Percentiles rank a stretch among this genome's conserved stretches.
Conservation (phyloP, 2,113 vertebrate species). For the Arizona elegans region DNA sequence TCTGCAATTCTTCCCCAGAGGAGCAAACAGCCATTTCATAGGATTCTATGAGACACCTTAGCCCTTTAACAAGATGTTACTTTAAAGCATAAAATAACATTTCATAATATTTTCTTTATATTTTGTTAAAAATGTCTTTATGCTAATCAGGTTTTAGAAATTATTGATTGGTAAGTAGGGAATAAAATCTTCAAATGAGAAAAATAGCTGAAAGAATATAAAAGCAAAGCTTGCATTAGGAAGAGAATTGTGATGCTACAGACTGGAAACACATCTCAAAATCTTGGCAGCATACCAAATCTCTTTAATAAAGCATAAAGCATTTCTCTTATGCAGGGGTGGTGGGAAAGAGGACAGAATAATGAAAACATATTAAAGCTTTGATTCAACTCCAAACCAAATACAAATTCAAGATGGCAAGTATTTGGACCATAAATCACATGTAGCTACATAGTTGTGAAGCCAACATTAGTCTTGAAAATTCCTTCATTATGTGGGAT, state of each 20-base stretch:
- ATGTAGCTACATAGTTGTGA: conserved; percentile 50
- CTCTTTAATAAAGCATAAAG: conserved; percentile 60
- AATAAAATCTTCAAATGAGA: conserved; percentile 53
- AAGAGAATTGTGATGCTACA: conserved; percentile 53
- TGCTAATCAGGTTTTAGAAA: conserved; percentile 20
- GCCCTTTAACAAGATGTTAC: conserved; percentile 12
- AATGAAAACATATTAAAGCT: conserved; percentile 35
- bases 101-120: conserved; percentile 12
- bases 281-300: conserved; percentile 34
- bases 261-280: conserved; percentile 50
- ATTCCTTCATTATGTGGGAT: conserved; percentile 27
- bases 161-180: conserved; percentile 23
- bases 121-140: conserved; percentile 44
- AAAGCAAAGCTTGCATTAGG: conserved; percentile 49
- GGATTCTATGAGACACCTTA: not conserved
- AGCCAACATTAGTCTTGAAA: conserved; percentile 51
- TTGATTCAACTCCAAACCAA: conserved; percentile 60
- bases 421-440: conserved; percentile 64
- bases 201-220: not conserved
- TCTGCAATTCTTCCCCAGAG: not conserved
- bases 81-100: conserved; percentile 33
- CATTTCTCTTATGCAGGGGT: conserved; percentile 43
- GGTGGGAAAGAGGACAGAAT: conserved; percentile 45
- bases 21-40: conserved; percentile 6
- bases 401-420: conserved; percentile 65